Base-by-base conservation (phyloP, 2,113 vertebrate species). In the Drymodes brunneopygia region DNA sequence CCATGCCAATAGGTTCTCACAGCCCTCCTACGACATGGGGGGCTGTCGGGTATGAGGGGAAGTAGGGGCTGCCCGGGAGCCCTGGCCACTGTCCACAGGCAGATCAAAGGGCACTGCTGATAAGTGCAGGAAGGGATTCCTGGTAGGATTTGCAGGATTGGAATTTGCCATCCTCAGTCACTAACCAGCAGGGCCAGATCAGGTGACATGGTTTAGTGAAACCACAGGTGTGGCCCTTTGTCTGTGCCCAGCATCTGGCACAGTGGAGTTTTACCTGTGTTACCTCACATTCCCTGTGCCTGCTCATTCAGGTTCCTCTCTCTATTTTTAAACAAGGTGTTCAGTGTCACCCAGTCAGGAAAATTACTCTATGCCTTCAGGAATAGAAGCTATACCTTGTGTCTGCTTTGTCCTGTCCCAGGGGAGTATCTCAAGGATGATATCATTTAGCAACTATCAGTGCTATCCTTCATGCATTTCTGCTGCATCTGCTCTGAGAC, bases 201-300 rank as follows among this genome's bases (percentile, higher is more conserved):
- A 93, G 92, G 92, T 95, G 86, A 94, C 51, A 89, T 2, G 4
- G 42, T 92, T 93, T 77, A 88, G 74, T 66, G 86, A 94, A 96
- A 96, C 83, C 78, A 18, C 74, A 96, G 94, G 93, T 93, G 85
- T 86, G 78, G 78, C 74, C 83, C 31, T 93, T 95, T 92, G 90
- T 96, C 88, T 74, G 71, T 81, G 86, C 74, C 74, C 86, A 95
- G 75, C 0, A 0, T 45, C 50, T 65, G 57, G 65, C 12, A 0
- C 0, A 3, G 62, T 87, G 83, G 90, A 95, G 80, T 96, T 96
- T 88, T 81, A 71, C 88, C 77, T 15, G 38, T 25, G 60, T 95
- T 93, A 90, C 80, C 69, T 94, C 80, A 95, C 24, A 74, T 57
- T 10, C 54, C 65, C 65, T 35, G 35, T 8, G 2, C 57, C 60